Base-by-base conservation (phyloP, 2,888 invertebrate genomes). In the Cephus nigrinus region DNA sequence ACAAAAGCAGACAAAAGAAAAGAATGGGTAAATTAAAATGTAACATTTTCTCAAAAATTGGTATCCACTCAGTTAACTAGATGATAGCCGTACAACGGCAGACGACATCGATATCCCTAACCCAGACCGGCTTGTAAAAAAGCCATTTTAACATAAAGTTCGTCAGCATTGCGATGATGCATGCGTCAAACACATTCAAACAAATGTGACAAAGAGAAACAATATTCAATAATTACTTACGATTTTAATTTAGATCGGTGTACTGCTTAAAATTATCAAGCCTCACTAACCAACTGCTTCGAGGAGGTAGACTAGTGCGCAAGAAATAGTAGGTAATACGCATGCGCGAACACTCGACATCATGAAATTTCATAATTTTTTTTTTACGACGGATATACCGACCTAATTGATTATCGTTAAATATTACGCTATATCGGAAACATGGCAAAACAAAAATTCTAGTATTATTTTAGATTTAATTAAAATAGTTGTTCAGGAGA, bases 81-180 rank as follows among this genome's bases (percentile, higher is more conserved):
- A 55, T 55, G 79, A 78, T 79, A 78, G 79, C 81, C 80, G 72
- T 35, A 76, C 80, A n/a, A 72, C 78, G 87, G 85, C 85, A 87
- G 86, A 85, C 88, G 89, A 88, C 86, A 86, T 87, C 84, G 77
- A 79, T 69, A 77, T 78, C 76, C 78, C 78, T 78, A 79, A 80
- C 78, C 77, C 82, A 79, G 82, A 85, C 89, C 90, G 88, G 90
- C 81, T 83, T 80, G 12, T n/a, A 69, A 12, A 75, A 11, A 75
- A 69, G 76, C 68, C 4, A 68, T 73, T 78, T 23, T 31, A 75
- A 40, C 35, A 71, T 35, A 34, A 78, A 33, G 68, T 78, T 72
- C 23, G 55, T 55, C 55, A 55, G 5, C 55, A 55, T 55, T 55
- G 55, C 2, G 23, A 23, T 23, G 55, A 55, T 9, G 9, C 23